phyloP scores from a whole-genome alignment of 2,797 vertebrate genomes.

The Sitta carolinensis region DNA sequence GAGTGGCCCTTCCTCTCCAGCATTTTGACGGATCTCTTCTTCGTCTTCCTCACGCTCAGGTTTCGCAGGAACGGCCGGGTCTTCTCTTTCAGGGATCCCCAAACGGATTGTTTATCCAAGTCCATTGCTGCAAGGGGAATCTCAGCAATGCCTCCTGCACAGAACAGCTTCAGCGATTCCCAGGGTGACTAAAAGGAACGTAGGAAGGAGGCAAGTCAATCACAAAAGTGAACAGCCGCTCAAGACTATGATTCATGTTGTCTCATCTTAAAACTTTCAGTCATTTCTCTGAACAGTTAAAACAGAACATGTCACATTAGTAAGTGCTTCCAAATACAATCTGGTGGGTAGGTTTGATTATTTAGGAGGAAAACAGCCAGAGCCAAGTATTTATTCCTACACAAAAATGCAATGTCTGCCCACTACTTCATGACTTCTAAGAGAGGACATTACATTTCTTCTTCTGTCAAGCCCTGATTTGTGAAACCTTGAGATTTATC shows the following conservation, averaged over 20 bases:
- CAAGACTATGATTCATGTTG: constrained; percentile 28
- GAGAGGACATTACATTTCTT: background rate
- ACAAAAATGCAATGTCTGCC: constrained; percentile 14
- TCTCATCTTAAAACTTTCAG: constrained; percentile 39
- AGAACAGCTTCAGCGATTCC: background rate
- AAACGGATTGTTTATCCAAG: constrained; percentile 77
- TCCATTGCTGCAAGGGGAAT: constrained; percentile 70
- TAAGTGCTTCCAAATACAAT: constrained; percentile 30
- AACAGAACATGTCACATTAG: constrained; percentile 1
- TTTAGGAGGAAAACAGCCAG: constrained; percentile 31
- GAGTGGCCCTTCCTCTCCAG: constrained; percentile 36
- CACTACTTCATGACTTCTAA: background rate
- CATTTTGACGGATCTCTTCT: constrained; percentile 65
- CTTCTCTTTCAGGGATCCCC: constrained; percentile 79
- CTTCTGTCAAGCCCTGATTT: background rate
- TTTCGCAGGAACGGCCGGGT: constrained; percentile 75
- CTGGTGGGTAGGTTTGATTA: constrained; percentile 49
- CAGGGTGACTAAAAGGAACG: constrained; percentile 34
- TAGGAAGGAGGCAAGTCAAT: constrained; percentile 36
- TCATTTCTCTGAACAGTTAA: constrained; percentile 29
- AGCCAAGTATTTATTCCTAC: constrained; percentile 32
- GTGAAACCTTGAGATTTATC: background rate
- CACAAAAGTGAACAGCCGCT: constrained; percentile 12
- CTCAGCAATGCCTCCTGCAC: background rate
- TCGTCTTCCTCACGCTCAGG: constrained; percentile 69